These are phyloP conservation scores for Eunapius fragilis DNA, from an alignment of 37 sponge, comb jelly and placozoan species.

Conservation along the genomic window DNA sequence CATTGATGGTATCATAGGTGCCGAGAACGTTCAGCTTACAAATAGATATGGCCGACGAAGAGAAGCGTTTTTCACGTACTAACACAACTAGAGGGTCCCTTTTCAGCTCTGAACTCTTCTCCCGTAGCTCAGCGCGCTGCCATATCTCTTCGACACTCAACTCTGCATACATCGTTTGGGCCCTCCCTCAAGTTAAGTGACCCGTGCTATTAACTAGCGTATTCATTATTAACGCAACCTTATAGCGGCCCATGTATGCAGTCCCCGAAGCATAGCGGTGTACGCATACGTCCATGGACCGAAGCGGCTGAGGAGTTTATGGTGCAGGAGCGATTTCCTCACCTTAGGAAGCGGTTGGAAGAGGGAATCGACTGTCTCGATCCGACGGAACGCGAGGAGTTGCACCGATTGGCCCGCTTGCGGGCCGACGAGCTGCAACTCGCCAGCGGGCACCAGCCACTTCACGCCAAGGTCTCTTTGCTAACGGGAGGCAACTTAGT, in stretches of 20 bases:
- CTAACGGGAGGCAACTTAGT: conserved; percentile 51
- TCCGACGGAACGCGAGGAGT: conserved; percentile 1
- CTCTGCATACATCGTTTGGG: background rate
- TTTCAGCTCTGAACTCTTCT: background rate
- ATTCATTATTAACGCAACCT: background rate
- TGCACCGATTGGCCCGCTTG: background rate
- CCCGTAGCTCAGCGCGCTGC: background rate
- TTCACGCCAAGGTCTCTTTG: conserved; percentile 47
- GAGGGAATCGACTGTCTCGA: conserved; percentile 28
- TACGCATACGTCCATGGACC: conserved; percentile 34
- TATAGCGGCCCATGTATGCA: too few relatives aligned
- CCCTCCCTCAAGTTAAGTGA: background rate
- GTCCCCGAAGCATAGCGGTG: background rate
- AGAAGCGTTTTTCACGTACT: background rate
- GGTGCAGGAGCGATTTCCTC: conserved; percentile 38
- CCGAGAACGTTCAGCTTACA: conserved; percentile 19
- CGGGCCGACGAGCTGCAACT: background rate
- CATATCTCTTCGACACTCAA: background rate
- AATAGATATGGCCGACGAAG: conserved; percentile 1
- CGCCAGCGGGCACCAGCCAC: background rate
- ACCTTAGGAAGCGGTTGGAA: conserved; percentile 32
- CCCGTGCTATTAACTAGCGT: background rate
- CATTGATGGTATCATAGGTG: conserved; percentile 27
- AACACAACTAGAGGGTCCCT: background rate
- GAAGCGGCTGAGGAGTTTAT: conserved; percentile 31